Evolutionary conservation across 2,113 vertebrate genomes (phyloP), one percentile per base, ranked within the genome.

Genomic region (Axis porcinus): DNA sequence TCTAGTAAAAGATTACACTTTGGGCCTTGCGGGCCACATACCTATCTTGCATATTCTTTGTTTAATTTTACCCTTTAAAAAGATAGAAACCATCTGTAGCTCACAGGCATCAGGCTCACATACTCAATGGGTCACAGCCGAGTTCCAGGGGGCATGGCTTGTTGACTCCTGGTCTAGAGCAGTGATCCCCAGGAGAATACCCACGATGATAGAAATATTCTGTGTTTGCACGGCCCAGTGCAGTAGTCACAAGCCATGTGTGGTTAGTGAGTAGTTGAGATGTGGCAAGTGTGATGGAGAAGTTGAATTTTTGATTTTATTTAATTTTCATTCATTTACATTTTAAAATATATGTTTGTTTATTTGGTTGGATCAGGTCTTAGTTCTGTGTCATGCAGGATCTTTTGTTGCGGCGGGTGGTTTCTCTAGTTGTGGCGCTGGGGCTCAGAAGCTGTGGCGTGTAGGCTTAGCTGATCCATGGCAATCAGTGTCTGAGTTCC

Each of bases 41-140:
- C 10, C 74, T 54, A 4, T 57, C 45, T 43, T 28, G 23, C 12
- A 28, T 74, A 40, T 27, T 64, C 45, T 81, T 82, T 81, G 19
- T 54, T 89, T 92, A 62, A 70, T 43, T 88, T 84, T 64, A 25
- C 15, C 15, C 27, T 83, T 82, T 55, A 43, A 64, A 96, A 83
- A 52, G 33, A 28, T 12, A 36, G 28, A 85, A 67, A 47, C 6
- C 11, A 45, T 70, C 36, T 14, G 47, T 74, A 78, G 25, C 16
- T 74, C 36, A 45, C 23, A 82, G 40, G 28, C 58, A 5, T 40
- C 23, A 21, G 43, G 43, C 43, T 45, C 43, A 45, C 43, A 45
- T 6, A 45, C 47, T 54, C 36, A 90, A 9, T 3, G 64, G 86
- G 16, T 36, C 40, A 45, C 3, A 54, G 52, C 54, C 5, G 9